These are phyloP conservation scores for Mustela lutreola DNA, from an alignment of 2,113 vertebrate species.

Conservation along the genomic window DNA sequence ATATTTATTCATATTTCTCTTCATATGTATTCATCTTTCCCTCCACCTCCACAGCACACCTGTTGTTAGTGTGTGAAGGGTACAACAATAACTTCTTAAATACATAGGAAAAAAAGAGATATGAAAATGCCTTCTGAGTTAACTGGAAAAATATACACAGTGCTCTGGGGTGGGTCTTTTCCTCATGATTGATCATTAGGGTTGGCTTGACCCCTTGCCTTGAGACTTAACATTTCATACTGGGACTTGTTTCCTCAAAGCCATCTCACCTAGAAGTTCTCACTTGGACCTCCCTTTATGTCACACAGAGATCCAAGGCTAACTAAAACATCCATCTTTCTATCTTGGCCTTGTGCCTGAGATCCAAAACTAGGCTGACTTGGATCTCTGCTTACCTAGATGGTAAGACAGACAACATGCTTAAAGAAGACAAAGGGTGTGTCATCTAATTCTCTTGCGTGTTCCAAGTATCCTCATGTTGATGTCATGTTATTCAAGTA, in stretches of 20 bases:
- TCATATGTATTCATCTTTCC: not conserved
- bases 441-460: not conserved
- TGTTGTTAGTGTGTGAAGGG: not conserved
- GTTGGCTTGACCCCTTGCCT: not conserved
- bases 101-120: not conserved
- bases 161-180: not conserved
- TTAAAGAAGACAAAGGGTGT: not conserved
- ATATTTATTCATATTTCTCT: conserved; percentile 15
- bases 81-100: not conserved
- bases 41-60: not conserved
- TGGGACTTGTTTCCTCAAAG: not conserved
- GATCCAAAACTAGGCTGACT: not conserved
- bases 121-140: not conserved
- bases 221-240: not conserved
- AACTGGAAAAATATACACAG: not conserved
- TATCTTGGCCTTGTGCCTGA: not conserved
- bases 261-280: not conserved
- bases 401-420: not conserved
- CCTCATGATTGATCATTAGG: not conserved
- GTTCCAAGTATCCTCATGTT: not conserved
- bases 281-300: not conserved
- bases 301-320: not conserved
- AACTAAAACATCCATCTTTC: not conserved
- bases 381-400: not conserved
- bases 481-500: not conserved